These are phyloP conservation scores for Drosophila aff. DNA, from an alignment of 1,140 invertebrate species.

Conservation along the genomic window DNA sequence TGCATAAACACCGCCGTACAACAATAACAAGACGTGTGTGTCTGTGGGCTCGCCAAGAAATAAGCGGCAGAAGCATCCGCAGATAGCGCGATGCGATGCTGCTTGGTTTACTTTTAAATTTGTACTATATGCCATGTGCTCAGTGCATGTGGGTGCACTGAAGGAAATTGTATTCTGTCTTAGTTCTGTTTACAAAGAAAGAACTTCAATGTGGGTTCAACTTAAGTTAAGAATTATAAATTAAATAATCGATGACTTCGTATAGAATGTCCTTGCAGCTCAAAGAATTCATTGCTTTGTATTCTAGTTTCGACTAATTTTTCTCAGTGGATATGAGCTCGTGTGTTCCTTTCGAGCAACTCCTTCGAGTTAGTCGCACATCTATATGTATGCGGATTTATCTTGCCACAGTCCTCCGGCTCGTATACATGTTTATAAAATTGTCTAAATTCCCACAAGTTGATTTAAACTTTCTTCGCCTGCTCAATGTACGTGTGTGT, in stretches of 20 bases:
- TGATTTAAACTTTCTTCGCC: conserved; percentile 77
- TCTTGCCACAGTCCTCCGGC: conserved; percentile 22
- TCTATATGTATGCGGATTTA: conserved; percentile 37
- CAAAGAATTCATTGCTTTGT: neutral
- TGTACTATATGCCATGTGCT: conserved; percentile 59
- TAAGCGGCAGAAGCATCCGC: conserved; percentile 54
- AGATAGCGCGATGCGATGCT: conserved; percentile 72
- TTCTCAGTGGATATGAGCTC: conserved; percentile 5
- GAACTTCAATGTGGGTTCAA: neutral
- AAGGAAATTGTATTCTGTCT: neutral
- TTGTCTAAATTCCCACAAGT: conserved; percentile 83
- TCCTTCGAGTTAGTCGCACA: conserved; percentile 9
- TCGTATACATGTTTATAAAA: conserved; percentile 75
- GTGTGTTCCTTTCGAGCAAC: conserved; percentile 22
- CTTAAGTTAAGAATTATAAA: neutral
- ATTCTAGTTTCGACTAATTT: neutral
- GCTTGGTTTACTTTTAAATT: conserved; percentile 80
- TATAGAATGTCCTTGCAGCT: neutral
- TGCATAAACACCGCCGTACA: conserved; percentile 77
- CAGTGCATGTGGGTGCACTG: conserved; percentile 21
- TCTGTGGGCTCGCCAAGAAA: conserved; percentile 30
- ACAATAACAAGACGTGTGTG: conserved; percentile 43
- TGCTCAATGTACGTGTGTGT: conserved; percentile 13
- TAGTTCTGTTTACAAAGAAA: accelerated
- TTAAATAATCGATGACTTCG: too few species aligned